Evolutionary conservation across 2,888 invertebrate genomes (phyloP).

Genomic region (Drosophila pullipes): DNA sequence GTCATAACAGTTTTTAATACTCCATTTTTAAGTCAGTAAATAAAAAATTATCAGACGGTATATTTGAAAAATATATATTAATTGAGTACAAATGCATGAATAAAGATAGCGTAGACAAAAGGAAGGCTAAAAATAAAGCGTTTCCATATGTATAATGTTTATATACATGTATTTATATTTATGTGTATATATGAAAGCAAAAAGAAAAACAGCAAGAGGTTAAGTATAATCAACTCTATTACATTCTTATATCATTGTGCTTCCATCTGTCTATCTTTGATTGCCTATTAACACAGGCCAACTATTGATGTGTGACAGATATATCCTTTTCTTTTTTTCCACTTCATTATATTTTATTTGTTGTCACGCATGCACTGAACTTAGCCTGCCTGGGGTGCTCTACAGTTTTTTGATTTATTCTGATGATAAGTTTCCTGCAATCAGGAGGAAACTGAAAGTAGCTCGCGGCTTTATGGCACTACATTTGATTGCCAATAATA

Average conservation of each 20-base stretch:
- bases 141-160: neutral
- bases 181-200: too few species aligned
- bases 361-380: slow-evolving; percentile 20
- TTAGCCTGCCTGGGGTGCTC: slow-evolving; percentile 16
- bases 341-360: neutral
- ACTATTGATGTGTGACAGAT: neutral
- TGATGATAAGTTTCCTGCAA: slow-evolving; percentile 50
- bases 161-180: too few species aligned
- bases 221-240: neutral
- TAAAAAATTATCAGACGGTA: too few species aligned
- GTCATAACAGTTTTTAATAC: neutral
- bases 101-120: neutral
- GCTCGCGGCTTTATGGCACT: slow-evolving; percentile 65
- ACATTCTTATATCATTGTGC: neutral
- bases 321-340: neutral
- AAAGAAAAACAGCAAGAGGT: too few species aligned
- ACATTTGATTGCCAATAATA: slow-evolving; percentile 76
- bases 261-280: neutral
- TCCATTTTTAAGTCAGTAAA: neutral
- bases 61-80: neutral
- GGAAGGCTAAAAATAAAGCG: neutral
- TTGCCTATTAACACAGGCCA: neutral
- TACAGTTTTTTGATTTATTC: slow-evolving; percentile 45
- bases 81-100: neutral
- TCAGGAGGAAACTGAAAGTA: slow-evolving; percentile 38